A percentile compares a stretch with the other conserved stretches of the same genome.
These are phyloP conservation scores for Atethmia centrago DNA, from an alignment of 2,888 invertebrate species.

Conservation along the genomic window DNA sequence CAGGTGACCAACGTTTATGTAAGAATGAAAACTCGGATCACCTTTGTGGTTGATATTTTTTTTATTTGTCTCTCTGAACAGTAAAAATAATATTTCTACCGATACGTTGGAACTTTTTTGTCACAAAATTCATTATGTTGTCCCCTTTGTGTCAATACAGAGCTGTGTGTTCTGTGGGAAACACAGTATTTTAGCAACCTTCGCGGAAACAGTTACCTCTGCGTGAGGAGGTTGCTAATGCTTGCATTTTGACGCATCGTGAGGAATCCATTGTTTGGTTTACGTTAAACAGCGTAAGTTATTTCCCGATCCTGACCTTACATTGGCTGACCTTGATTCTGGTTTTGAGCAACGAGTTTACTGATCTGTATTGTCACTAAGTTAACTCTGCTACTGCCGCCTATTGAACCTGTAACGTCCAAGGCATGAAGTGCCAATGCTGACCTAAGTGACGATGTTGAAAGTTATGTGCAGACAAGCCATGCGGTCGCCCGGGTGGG, in stretches of 20 bases:
- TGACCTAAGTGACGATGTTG: background rate
- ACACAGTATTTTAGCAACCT: conserved; percentile 32
- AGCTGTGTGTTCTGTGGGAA: conserved; percentile 24
- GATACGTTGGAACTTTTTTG: conserved; percentile 1
- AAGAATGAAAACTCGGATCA: conserved; percentile 15
- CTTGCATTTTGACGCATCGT: conserved; percentile 20
- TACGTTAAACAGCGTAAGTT: background rate
- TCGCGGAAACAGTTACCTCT: conserved; percentile 20
- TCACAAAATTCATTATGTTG: conserved; percentile 22
- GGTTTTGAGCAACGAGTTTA: background rate
- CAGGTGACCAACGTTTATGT: background rate
- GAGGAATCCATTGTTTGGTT: conserved; percentile 20
- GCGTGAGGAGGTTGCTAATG: conserved; percentile 37
- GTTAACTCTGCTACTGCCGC: background rate
- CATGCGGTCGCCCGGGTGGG: background rate
- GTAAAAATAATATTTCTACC: background rate
- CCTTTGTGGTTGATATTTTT: background rate
- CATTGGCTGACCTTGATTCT: background rate
- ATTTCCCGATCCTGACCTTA: conserved; percentile 8
- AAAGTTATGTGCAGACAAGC: background rate
- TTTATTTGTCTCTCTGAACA: conserved; percentile 22
- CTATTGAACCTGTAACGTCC: background rate
- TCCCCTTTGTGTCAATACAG: conserved; percentile 34
- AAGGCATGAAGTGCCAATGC: background rate
- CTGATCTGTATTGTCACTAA: background rate